Base-by-base conservation (phyloP, 2,888 invertebrate genomes). In the Drosophila diplacantha region DNA sequence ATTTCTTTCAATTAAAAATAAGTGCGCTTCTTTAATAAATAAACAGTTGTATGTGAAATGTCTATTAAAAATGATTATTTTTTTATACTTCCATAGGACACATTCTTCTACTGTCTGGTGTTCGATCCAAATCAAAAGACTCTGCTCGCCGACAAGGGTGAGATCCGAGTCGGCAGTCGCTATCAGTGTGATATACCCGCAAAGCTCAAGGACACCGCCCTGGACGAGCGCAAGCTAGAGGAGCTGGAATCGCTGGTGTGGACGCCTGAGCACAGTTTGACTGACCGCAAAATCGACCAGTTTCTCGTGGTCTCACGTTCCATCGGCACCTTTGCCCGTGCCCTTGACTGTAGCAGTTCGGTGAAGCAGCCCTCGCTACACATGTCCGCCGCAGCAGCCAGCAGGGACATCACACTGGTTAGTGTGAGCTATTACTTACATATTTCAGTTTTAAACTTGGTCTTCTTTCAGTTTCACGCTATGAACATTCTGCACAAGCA, bases 71-170 rank as follows among this genome's bases (percentile, higher is more conserved):
- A 18, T 18, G 2, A 18, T 29, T 11, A 3, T 18, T 1, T 0
- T 29, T 26, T 24, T 18, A 41, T 18, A 41, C n/a, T 18, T 16
- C 12, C 91, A 77, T 91, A 97, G 93, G 99, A 99, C 90, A 94
- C 96, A 89, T 99, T 99, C 92, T 99, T 98, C 91, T 99, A 99
- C 91, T 98, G 99, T 89, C 92, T 99, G 90, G 99, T 99, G 85
- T 99, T 98, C 90, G 99, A 99, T 91, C 99, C 99, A 81, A 94
- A 96, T 90, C 98, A 98, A 91, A 98, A 98, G 91, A 99, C 99
- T 84, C 91, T 99, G 87, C 91, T 99, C 88, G 99, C 99, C 85
- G 99, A 99, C 90, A 98, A 98, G 91, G 98, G 97, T 87, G 96
- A 96, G 91, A 97, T 96, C 89, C 91, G 92, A 89, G 93, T 92